phyloP scores from a whole-genome alignment of 2,113 vertebrate genomes.

The Channa maculata region DNA sequence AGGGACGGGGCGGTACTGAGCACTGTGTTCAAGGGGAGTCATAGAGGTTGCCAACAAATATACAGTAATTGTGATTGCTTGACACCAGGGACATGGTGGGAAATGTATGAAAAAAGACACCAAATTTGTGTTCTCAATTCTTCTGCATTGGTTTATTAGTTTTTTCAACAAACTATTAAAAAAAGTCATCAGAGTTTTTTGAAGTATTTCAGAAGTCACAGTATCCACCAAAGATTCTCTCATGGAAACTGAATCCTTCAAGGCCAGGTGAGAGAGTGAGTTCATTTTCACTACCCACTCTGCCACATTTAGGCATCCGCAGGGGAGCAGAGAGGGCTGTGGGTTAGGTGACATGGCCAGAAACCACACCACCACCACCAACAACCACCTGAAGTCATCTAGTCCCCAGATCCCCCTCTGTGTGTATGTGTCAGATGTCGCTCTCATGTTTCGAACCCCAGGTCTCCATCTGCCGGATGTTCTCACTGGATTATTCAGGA shows the following conservation, averaged over 20 bases:
- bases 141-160: not conserved
- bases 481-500: constrained; percentile 84
- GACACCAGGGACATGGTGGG: constrained; percentile 57
- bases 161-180: constrained; percentile 2
- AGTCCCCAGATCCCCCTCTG: constrained; percentile 57
- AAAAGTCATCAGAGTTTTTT: not conserved
- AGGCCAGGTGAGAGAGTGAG: constrained; percentile 24
- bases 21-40: constrained; percentile 51
- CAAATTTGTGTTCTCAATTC: not conserved
- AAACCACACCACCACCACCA: constrained; percentile 57
- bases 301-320: constrained; percentile 46
- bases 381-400: constrained; percentile 60
- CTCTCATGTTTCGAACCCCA: constrained; percentile 75
- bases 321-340: constrained; percentile 37
- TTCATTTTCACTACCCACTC: constrained; percentile 41
- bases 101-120: constrained; percentile 35
- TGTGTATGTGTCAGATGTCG: constrained; percentile 75
- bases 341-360: constrained; percentile 72
- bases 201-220: no score
- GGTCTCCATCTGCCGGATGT: constrained; percentile 78
- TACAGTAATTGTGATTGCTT: constrained; percentile 69
- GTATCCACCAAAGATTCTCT: not conserved
- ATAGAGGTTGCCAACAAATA: constrained; percentile 66
- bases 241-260: constrained; percentile 36
- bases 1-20: constrained; percentile 74